These are phyloP conservation scores for Gymnopithys bicolor DNA, from an alignment of 2,797 vertebrate species.

Conservation along the genomic window DNA sequence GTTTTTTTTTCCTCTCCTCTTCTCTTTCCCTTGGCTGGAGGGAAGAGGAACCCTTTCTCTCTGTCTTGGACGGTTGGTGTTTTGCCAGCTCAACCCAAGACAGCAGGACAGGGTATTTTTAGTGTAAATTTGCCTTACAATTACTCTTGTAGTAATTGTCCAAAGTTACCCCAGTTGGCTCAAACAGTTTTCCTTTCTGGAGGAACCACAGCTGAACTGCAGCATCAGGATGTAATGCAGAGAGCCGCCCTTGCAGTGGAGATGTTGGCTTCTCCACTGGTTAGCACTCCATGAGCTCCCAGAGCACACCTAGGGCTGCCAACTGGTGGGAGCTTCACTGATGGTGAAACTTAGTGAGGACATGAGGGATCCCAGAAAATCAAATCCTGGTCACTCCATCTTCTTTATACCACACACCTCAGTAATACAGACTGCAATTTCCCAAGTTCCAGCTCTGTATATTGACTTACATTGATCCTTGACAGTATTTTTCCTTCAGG, in stretches of 20 bases:
- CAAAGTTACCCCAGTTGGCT: not conserved
- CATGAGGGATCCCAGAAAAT: not conserved
- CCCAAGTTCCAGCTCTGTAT: not conserved
- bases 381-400: not conserved
- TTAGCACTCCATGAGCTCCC: not conserved
- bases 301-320: not conserved
- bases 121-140: not conserved
- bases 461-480: not conserved
- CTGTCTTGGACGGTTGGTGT: no score
- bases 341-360: not conserved
- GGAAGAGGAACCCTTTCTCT: no score
- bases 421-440: not conserved
- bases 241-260: not conserved
- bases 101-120: not conserved
- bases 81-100: no score
- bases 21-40: no score
- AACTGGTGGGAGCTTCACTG: not conserved
- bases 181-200: not conserved
- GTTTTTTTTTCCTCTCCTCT: no score
- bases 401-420: not conserved
- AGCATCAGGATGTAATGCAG: not conserved
- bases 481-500: not conserved
- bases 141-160: not conserved
- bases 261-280: not conserved
- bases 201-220: not conserved